A percentile compares a stretch with the other conserved stretches of the same genome.
These are phyloP conservation scores for Coelopa frigida DNA, from an alignment of 1,140 invertebrate genomes.

Conservation along the genomic window DNA sequence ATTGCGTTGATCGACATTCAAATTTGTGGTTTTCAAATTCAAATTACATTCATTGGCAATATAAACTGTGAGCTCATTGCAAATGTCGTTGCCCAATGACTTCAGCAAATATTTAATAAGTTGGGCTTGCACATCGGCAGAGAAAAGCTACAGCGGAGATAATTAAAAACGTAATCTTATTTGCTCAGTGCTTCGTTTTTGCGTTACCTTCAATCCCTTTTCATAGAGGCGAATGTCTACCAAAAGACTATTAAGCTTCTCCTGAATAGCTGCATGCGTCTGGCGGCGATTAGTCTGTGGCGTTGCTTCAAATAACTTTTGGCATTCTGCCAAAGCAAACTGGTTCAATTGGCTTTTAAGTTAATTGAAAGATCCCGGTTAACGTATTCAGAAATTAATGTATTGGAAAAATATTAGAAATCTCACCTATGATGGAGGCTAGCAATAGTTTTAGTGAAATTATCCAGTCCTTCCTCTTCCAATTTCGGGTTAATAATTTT, in stretches of 20 bases:
- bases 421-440: constrained; percentile 53
- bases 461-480: constrained; percentile 58
- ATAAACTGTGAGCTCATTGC: constrained; percentile 70
- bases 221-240: constrained; percentile 77
- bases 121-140: constrained; percentile 53
- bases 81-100: constrained; percentile 72
- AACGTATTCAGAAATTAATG: background rate
- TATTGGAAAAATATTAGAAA: constrained; percentile 30
- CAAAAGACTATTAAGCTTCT: constrained; percentile 68
- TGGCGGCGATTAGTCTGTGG: constrained; percentile 64
- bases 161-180: background rate
- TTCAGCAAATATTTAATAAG: constrained; percentile 77
- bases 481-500: constrained; percentile 56
- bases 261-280: constrained; percentile 70
- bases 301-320: constrained; percentile 61
- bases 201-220: constrained; percentile 71
- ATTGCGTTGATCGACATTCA: constrained; percentile 59
- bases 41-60: constrained; percentile 59
- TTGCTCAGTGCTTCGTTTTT: background rate
- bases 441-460: constrained; percentile 54
- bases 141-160: constrained; percentile 35
- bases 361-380: background rate
- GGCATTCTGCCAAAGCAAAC: constrained; percentile 54
- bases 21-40: constrained; percentile 48
- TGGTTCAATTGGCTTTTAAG: constrained; percentile 43